Conservation (phyloP, 2,797 vertebrate genomes). For the Gymnopithys bicolor region DNA sequence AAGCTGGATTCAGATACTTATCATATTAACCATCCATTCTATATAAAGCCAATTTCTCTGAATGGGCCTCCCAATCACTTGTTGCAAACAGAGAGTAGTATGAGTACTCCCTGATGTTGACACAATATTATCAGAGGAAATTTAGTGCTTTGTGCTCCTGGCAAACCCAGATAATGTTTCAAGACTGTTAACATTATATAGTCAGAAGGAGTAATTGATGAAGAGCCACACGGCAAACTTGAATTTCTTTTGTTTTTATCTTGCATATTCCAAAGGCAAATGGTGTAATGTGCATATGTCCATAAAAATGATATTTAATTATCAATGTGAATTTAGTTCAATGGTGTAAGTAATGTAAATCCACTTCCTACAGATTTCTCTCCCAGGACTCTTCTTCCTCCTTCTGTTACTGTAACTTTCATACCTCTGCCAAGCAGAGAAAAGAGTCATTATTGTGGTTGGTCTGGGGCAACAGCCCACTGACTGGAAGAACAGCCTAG, state of each 20-base stretch:
- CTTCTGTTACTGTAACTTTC: neutral
- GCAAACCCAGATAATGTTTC: neutral
- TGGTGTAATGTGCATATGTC: neutral
- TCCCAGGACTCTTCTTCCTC: neutral
- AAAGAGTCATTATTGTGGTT: neutral
- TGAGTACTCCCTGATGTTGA: neutral
- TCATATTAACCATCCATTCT: neutral
- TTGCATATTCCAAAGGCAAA: neutral
- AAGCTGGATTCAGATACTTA: neutral
- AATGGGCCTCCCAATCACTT: neutral
- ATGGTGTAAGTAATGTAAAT: neutral
- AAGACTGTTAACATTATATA: neutral
- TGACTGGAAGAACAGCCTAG: neutral
- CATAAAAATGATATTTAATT: neutral
- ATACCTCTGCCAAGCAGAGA: neutral
- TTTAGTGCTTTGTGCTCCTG: neutral
- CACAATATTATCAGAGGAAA: neutral
- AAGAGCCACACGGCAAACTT: neutral
- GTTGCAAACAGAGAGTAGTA: neutral
- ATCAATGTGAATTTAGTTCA: neutral
- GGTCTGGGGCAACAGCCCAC: neutral
- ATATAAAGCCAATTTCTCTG: neutral
- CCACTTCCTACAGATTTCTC: neutral
- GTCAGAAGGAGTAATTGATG: neutral
- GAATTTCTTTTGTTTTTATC: neutral